Conservation (phyloP, 1,140 invertebrate genomes). For the Drosophila truncata region DNA sequence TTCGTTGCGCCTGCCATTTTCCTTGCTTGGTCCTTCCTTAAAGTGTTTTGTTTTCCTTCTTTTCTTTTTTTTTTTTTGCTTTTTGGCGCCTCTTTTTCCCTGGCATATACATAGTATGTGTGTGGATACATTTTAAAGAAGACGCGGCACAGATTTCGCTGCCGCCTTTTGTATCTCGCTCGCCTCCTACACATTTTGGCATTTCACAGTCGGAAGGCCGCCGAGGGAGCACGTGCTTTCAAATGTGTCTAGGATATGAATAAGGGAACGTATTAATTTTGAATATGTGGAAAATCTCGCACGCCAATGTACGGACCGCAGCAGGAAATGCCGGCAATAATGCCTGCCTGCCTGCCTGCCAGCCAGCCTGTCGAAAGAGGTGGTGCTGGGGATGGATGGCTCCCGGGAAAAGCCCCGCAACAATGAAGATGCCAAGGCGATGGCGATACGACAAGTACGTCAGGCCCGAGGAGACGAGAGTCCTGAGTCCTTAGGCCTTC, state of each 20-base stretch:
- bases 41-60: constrained; percentile 28
- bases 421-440: constrained; percentile 79
- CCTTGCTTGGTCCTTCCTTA: constrained; percentile 34
- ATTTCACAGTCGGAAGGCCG: constrained; percentile 68
- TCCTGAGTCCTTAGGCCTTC: constrained; percentile 1
- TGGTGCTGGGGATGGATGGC: not conserved
- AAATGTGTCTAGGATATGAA: constrained; percentile 81
- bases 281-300: constrained; percentile 83
- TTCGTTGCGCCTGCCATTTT: constrained; percentile 38
- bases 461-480: constrained; percentile 30
- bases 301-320: constrained; percentile 51
- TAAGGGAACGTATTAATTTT: constrained; percentile 80
- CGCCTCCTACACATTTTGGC: constrained; percentile 43
- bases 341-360: constrained; percentile 48
- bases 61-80: not conserved
- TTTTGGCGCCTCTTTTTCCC: not conserved
- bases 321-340: constrained; percentile 73
- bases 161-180: constrained; percentile 21
- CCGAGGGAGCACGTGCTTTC: constrained; percentile 69
- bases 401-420: constrained; percentile 46
- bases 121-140: constrained; percentile 30
- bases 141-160: constrained; percentile 30
- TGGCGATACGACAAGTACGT: constrained; percentile 80
- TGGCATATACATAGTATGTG: not conserved
- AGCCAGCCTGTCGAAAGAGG: constrained; percentile 44